Conservation (phyloP, 2,888 invertebrate species). For the Seira sanloemensis region DNA sequence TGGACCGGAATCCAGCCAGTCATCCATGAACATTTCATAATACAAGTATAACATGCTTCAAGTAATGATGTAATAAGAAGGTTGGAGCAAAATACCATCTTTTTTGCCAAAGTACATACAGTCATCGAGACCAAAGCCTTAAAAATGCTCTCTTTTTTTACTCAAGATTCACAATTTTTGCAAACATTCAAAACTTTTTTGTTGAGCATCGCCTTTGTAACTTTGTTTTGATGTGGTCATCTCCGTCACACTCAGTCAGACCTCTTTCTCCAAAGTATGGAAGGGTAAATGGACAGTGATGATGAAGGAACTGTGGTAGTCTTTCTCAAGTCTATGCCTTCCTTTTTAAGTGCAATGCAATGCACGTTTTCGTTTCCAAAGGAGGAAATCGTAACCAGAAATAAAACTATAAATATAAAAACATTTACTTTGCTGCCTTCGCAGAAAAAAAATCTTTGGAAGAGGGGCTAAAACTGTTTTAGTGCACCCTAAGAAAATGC, state of each 20-base stretch:
- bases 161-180: not conserved
- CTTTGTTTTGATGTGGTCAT: constrained; percentile 43
- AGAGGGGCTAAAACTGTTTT: constrained; percentile 5
- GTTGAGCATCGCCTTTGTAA: not conserved
- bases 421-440: constrained; percentile 30
- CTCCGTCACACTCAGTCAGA: constrained; percentile 25
- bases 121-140: not conserved
- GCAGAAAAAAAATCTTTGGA: constrained; percentile 31
- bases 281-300: constrained; percentile 18
- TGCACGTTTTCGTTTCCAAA: not conserved
- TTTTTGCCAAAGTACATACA: not conserved
- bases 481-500: constrained; percentile 27
- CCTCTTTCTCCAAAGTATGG: too few species aligned
- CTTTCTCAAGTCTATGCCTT: not conserved
- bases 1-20: constrained; percentile 23
- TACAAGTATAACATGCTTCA: constrained; percentile 18
- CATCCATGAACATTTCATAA: constrained; percentile 41
- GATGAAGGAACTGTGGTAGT: not conserved
- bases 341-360: not conserved
- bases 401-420: constrained; percentile 4
- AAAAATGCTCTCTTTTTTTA: not conserved
- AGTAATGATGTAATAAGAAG: constrained; percentile 40
- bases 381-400: not conserved
- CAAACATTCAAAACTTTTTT: constrained; percentile 18
- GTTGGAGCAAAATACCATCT: not conserved